phyloP scores from a whole-genome alignment of 2,888 invertebrate species.

The Julus scanicus region DNA sequence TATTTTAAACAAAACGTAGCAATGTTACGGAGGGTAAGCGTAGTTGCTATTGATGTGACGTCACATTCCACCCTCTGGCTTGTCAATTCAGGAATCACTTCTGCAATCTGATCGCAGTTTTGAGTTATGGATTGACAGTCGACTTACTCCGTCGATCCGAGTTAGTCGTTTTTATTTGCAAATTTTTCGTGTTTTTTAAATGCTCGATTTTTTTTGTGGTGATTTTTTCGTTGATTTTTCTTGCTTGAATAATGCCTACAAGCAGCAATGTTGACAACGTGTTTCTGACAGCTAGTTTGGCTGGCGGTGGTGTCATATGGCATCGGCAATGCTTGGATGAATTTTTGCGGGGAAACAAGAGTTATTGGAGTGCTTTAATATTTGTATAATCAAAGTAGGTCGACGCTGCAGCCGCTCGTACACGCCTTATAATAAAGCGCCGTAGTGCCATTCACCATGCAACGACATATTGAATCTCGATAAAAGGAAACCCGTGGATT shows the following conservation, averaged over 20 bases:
- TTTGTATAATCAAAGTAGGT: conserved; percentile 40
- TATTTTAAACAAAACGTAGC: too few species aligned
- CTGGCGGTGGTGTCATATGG: conserved; percentile 39
- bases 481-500: conserved; percentile 13
- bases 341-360: conserved; percentile 30
- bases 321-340: conserved; percentile 25
- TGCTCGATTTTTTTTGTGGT: not conserved
- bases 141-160: not conserved
- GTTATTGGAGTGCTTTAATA: conserved; percentile 28
- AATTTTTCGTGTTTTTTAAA: not conserved
- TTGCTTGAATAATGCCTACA: not conserved
- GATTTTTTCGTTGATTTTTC: not conserved
- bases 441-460: not conserved
- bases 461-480: not conserved
- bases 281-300: conserved; percentile 34
- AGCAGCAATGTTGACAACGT: not conserved
- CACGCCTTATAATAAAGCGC: not conserved
- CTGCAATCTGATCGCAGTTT: not conserved
- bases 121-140: not conserved
- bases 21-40: too few species aligned
- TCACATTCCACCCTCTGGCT: too few species aligned
- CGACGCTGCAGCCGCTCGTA: not conserved
- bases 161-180: not conserved
- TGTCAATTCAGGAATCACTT: too few species aligned
- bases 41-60: too few species aligned